Conservation (phyloP, 2,113 vertebrate species). For the Taurulus bubalis region DNA sequence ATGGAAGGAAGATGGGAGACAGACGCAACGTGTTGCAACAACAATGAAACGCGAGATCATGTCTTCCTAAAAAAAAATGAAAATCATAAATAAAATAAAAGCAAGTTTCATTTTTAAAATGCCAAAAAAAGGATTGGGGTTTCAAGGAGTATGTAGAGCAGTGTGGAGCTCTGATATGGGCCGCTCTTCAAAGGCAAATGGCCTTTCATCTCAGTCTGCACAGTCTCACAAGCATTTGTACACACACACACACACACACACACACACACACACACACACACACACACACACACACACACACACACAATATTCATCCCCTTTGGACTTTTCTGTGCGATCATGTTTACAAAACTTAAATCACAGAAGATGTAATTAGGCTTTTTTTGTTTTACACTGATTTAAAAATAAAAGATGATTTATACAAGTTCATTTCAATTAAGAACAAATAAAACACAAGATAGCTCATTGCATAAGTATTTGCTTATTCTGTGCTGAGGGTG, state of each 20-base stretch:
- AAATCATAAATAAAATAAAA: slow-evolving; percentile 35
- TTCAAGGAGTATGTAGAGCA: slow-evolving; percentile 52
- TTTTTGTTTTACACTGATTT: slow-evolving; percentile 13
- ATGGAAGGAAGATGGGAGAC: not conserved
- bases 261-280: slow-evolving; percentile 58
- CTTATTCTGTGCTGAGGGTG: not conserved
- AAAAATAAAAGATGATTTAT: slow-evolving; percentile 17
- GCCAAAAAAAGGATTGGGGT: slow-evolving; percentile 30
- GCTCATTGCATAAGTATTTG: not conserved
- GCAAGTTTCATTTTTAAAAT: slow-evolving; percentile 35
- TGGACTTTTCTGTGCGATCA: slow-evolving; percentile 32
- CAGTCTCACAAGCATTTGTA: slow-evolving; percentile 37
- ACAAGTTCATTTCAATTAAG: slow-evolving; percentile 34
- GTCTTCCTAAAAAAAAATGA: slow-evolving; percentile 13
- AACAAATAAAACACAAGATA: slow-evolving; percentile 13
- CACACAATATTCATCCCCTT: slow-evolving; percentile 59
- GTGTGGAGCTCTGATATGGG: slow-evolving; percentile 47
- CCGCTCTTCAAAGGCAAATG: slow-evolving; percentile 59
- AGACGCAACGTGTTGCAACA: slow-evolving; percentile 7
- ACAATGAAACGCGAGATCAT: slow-evolving; percentile 16
- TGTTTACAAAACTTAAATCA: slow-evolving; percentile 51
- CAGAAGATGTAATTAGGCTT: slow-evolving; percentile 45
- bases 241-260: slow-evolving; percentile 54
- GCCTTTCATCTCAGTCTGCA: slow-evolving; percentile 63
- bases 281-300: slow-evolving; percentile 24